Evolutionary conservation across 2,888 invertebrate genomes (phyloP), one percentile per base, ranked within the genome.

Genomic region (Enoplolaimus lenunculus): DNA sequence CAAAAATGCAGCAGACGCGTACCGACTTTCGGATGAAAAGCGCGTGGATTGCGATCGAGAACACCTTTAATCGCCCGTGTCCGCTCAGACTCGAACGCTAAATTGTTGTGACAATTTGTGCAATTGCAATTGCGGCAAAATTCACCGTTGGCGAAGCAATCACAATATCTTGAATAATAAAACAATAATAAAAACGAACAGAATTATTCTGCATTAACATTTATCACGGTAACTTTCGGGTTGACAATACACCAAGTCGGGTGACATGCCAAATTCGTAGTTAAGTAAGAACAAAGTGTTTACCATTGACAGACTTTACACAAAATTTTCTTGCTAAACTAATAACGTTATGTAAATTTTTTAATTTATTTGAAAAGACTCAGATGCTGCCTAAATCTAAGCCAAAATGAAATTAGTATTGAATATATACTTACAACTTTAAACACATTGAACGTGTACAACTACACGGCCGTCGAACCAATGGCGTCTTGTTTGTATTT

Each of bases 61-160:
- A 95, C 95, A 34, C 90, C 88, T 76, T 90, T 89, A 69, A 98
- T 95, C 3, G 98, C 97, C 78, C 83, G 80, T 60, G 89, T 87
- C 29, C 98, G 83, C 75, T 93, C 89, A 77, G 93, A 93, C 81
- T 98, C 97, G 80, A 93, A 91, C 73, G 90, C 89, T 75, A 97
- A 84, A 84, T 97, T 97, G 80, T 98, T 98, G 77, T 88, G 91
- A 81, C 98, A 98, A 83, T 94, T 93, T 81, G 88, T 90, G 82
- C 98, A 99, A 81, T 98, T 98, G 84, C 98, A 98, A 82, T 88
- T 84, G 82, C 91, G 89, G 84, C 98, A 98, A 83, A 98, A 98
- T 84, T 98, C 97, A 1, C 95, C 98, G 84, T 95, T 97, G 1
- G 98, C 97, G 85, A 98, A 98, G 81, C 98, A 98, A 81, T 98